Conservation (phyloP, 2,888 invertebrate genomes). For the Epistrophella euchroma region DNA sequence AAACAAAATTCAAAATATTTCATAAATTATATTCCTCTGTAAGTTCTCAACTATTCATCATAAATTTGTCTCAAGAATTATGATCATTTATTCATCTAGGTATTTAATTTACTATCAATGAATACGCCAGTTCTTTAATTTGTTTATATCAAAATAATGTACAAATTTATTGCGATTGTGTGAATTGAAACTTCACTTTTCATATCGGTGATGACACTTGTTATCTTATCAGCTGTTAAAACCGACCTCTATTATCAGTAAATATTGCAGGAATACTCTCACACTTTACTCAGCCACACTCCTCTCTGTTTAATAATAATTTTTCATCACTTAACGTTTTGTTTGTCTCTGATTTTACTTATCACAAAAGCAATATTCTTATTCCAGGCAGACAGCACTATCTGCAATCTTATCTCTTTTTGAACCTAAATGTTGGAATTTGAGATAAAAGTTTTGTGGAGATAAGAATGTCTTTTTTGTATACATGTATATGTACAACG, state of each 20-base stretch:
- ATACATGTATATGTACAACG: background rate
- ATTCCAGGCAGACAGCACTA: conserved; percentile 36
- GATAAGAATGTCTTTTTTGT: conserved; percentile 6
- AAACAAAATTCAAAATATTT: no score
- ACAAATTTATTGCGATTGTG: background rate
- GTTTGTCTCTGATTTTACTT: conserved; percentile 38
- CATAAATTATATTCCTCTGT: no score
- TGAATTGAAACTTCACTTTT: conserved; percentile 30
- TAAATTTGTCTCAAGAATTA: no score
- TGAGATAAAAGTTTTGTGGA: conserved; percentile 22
- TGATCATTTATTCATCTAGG: background rate
- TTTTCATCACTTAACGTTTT: conserved; percentile 38
- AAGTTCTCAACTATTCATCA: no score
- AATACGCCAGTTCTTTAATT: background rate
- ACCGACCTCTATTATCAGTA: conserved; percentile 63
- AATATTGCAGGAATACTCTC: conserved; percentile 26
- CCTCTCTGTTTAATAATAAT: conserved; percentile 5
- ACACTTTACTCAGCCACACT: background rate
- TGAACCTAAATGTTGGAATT: conserved; percentile 41
- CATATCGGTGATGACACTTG: conserved; percentile 27
- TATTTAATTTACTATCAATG: background rate
- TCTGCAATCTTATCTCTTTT: conserved; percentile 55
- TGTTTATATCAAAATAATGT: background rate
- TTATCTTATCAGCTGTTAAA: conserved; percentile 64
- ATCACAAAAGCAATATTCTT: conserved; percentile 39